phyloP scores from a whole-genome alignment of 2,797 vertebrate species.

The Sus cebifrons region DNA sequence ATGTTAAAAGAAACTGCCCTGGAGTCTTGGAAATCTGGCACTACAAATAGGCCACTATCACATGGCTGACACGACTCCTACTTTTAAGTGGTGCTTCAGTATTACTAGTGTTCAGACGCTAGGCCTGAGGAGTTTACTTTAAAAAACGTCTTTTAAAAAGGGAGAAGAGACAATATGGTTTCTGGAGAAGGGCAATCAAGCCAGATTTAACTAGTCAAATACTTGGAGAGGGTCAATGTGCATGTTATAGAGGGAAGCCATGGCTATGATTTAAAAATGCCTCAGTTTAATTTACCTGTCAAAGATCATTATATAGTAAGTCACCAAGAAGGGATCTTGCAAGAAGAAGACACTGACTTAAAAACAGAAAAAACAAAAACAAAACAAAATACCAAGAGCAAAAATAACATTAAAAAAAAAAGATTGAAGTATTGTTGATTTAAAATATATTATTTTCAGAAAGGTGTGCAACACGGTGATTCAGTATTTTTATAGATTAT shows the following conservation, averaged over 20 bases:
- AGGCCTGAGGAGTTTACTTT: slow-evolving; percentile 3
- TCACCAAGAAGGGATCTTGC: not conserved
- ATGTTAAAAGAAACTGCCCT: not conserved
- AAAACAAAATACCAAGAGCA: not conserved
- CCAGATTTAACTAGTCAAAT: not conserved
- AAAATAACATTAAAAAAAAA: slow-evolving; percentile 41
- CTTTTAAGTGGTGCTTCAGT: not conserved
- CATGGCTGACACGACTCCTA: not conserved
- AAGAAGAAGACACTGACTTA: slow-evolving; percentile 25
- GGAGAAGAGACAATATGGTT: not conserved
- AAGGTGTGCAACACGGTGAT: not conserved
- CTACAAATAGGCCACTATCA: not conserved
- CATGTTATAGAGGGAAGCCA: not conserved
- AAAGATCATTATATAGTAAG: slow-evolving; percentile 15
- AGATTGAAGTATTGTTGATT: not conserved
- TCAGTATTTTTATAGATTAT: not conserved
- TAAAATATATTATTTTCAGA: not conserved
- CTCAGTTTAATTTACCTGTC: not conserved
- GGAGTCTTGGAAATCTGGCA: not conserved
- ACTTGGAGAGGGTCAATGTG: not conserved
- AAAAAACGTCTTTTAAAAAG: not conserved
- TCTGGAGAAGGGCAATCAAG: not conserved
- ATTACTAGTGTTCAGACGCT: not conserved
- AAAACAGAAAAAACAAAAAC: slow-evolving; percentile 8
- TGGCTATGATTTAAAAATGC: not conserved